Base-by-base conservation (phyloP, 2,888 invertebrate genomes). In the Choreutis nemorana region DNA sequence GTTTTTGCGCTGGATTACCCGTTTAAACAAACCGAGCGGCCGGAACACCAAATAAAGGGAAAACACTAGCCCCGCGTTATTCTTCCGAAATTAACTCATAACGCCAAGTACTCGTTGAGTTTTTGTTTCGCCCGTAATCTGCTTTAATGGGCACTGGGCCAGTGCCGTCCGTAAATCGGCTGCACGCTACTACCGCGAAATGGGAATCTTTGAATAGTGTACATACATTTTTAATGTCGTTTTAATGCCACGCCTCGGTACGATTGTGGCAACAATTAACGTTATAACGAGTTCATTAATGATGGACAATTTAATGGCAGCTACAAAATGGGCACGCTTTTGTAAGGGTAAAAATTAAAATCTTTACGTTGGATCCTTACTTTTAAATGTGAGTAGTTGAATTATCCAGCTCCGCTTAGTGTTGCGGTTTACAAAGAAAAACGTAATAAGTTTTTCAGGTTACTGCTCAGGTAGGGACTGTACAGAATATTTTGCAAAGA, bases 81-180 rank as follows among this genome's bases (percentile, higher is more conserved):
- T 75, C 72, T 73, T 77, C 66, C 72, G 65, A 72, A 77, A 78
- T 78, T 78, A 77, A 78, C 78, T 75, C 78, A 75, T 75, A 77
- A 72, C 67, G 65, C 66, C 67, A 67, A 70, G 67, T 63, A 67
- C 58, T 60, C 58, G 68, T 65, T 67, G 64, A 62, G 32, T 66
- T 66, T 68, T 68, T 72, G 66, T 72, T 72, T 64, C 52, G 48
- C 51, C 58, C 57, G 67, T 75, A 75, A 77, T 77, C 75, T 72
- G 65, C 54, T 65, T 67, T 73, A 72, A 73, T 72, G 77, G 75
- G 75, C 77, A 68, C 63, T 46, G 51, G 71, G 72, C 72, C 77
- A 77, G 77, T 68, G 57, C 70, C 56, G 68, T 70, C 61, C 50
- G 68, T 65, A 61, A 68, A 73, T 71, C 70, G 66, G 56, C 51